Evolutionary conservation across 2,888 invertebrate species (phyloP).

Genomic region (Flexamia atlantica): DNA sequence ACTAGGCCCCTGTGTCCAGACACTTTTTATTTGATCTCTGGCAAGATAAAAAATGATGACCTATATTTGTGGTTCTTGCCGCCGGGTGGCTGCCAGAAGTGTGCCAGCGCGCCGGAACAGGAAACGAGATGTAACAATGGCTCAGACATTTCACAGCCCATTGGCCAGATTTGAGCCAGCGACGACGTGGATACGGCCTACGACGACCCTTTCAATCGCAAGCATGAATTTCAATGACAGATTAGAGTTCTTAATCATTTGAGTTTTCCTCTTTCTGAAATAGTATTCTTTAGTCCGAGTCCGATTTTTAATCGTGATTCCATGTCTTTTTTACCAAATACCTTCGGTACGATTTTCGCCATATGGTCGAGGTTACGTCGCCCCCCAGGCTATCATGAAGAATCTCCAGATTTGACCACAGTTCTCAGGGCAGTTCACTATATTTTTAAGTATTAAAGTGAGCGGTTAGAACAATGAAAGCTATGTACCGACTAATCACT

Average conservation of each 20-base stretch:
- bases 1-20: too few species aligned
- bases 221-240: too few species aligned
- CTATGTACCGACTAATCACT: too few species aligned
- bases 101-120: conserved; percentile 35
- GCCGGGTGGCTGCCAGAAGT: conserved; percentile 16
- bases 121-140: conserved; percentile 28
- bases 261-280: too few species aligned
- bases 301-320: too few species aligned
- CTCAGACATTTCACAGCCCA: conserved; percentile 40
- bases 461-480: too few species aligned
- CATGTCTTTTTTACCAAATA: neutral
- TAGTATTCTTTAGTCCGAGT: too few species aligned
- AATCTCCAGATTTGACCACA: too few species aligned
- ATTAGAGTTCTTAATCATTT: too few species aligned
- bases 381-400: neutral
- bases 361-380: neutral
- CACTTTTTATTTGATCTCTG: too few species aligned
- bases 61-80: neutral
- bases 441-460: too few species aligned
- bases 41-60: neutral
- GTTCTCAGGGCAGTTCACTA: too few species aligned
- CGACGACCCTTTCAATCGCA: neutral
- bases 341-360: neutral
- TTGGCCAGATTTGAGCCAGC: conserved; percentile 27
- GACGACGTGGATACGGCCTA: neutral